Evolutionary conservation across 1,140 invertebrate species (phyloP).

Genomic region (Bradysia coprophila): DNA sequence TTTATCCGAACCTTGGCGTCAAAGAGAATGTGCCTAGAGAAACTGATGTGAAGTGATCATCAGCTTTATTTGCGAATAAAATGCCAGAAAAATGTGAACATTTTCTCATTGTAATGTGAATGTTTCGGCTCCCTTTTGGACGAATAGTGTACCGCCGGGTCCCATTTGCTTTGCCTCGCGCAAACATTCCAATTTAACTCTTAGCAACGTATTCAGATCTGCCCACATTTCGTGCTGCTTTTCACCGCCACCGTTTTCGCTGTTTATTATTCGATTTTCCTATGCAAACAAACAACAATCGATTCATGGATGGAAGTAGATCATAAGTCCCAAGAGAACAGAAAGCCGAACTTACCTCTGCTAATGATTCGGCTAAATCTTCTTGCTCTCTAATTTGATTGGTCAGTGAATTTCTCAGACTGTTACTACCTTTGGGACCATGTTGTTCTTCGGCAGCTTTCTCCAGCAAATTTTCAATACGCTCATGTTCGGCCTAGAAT

Average conservation of each 20-base stretch:
- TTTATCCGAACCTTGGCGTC: conserved; percentile 57
- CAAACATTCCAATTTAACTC: conserved; percentile 2
- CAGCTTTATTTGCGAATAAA: too few relatives aligned
- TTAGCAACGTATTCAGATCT: conserved; percentile 1
- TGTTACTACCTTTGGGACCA: background rate
- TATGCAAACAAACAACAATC: background rate
- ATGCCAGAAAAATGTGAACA: too few relatives aligned
- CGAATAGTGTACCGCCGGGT: conserved; percentile 1
- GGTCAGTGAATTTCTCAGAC: conserved; percentile 1
- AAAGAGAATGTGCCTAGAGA: conserved; percentile 12
- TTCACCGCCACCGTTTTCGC: background rate
- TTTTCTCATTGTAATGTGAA: conserved; percentile 5
- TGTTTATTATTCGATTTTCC: background rate
- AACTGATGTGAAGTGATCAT: conserved; percentile 6
- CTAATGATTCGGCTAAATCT: background rate
- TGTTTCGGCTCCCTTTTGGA: conserved; percentile 3
- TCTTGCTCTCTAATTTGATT: conserved; percentile 3
- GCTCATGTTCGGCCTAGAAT: background rate
- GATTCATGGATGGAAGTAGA: background rate
- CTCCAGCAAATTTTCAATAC: conserved; percentile 1
- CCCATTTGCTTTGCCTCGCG: background rate
- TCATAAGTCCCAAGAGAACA: background rate
- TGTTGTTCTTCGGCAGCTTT: conserved; percentile 1
- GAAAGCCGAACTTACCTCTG: background rate
- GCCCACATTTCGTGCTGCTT: conserved; percentile 3